Percentiles rank a stretch among this genome's conserved stretches.
phyloP scores from a whole-genome alignment of 1,140 invertebrate species.

The Dreissena polymorpha region DNA sequence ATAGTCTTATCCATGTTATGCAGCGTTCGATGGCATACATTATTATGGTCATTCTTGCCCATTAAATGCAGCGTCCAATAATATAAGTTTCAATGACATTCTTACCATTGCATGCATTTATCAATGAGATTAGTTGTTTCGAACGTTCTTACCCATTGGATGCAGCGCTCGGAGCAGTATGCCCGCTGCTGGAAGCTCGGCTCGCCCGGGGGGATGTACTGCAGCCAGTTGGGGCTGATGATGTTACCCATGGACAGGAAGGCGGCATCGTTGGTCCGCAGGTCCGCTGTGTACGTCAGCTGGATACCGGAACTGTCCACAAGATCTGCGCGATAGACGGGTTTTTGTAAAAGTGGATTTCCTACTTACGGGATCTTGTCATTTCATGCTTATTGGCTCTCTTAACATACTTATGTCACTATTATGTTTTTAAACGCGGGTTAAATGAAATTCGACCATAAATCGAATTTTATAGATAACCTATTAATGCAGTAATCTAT shows the following conservation, averaged over 20 bases:
- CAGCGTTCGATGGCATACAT: too few species aligned
- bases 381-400: background rate
- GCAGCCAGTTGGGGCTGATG: conserved; percentile 35
- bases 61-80: too few species aligned
- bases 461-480: background rate
- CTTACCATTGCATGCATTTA: too few species aligned
- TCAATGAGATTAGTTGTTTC: too few species aligned
- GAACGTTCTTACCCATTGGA: conserved; percentile 33
- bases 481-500: too few species aligned
- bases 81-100: too few species aligned
- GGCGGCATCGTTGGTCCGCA: conserved; percentile 52
- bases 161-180: conserved; percentile 47
- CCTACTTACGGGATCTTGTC: background rate
- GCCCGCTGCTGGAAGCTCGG: conserved; percentile 33
- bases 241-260: conserved; percentile 38
- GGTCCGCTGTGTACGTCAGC: conserved; percentile 45
- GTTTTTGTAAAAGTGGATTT: background rate
- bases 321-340: conserved; percentile 29
- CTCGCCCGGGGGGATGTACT: conserved; percentile 50
- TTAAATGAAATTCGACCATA: conserved; percentile 2
- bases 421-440: background rate
- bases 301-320: conserved; percentile 56
- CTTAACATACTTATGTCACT: background rate
- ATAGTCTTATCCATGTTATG: too few species aligned
- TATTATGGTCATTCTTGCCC: too few species aligned